Evolutionary conservation across 2,113 vertebrate genomes (phyloP).

Genomic region (Cynocephalus volans): DNA sequence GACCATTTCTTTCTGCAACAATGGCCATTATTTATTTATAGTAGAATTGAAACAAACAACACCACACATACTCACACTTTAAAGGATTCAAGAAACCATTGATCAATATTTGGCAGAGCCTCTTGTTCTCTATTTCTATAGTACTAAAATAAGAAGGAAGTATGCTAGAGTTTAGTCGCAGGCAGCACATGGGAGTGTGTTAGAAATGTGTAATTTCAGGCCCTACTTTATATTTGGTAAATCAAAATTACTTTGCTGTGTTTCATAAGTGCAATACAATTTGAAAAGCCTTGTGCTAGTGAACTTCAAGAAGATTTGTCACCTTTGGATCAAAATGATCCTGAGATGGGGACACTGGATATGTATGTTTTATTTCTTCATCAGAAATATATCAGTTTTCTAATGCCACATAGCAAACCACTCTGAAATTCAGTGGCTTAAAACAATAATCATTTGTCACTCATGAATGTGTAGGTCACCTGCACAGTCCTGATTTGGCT

Average conservation of each 20-base stretch:
- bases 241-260: background rate
- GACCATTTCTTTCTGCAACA: background rate
- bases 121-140: background rate
- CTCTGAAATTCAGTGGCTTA: background rate
- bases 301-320: background rate
- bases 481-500: background rate
- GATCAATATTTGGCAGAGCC: background rate
- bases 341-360: background rate
- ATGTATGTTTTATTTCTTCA: background rate
- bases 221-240: background rate
- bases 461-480: background rate
- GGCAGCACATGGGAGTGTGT: rapidly evolving
- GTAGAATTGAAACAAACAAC: background rate
- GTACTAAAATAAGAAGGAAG: background rate
- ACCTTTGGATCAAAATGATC: background rate
- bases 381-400: background rate
- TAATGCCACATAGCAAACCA: background rate
- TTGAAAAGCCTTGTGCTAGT: background rate
- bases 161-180: background rate
- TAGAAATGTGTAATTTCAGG: background rate
- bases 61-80: background rate
- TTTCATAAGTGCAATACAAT: background rate
- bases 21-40: background rate
- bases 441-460: background rate
- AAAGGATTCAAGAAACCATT: background rate